Evolutionary conservation across 2,797 vertebrate genomes (phyloP), one percentile per base, ranked within the genome.

Genomic region (Pelodytes ibericus): DNA sequence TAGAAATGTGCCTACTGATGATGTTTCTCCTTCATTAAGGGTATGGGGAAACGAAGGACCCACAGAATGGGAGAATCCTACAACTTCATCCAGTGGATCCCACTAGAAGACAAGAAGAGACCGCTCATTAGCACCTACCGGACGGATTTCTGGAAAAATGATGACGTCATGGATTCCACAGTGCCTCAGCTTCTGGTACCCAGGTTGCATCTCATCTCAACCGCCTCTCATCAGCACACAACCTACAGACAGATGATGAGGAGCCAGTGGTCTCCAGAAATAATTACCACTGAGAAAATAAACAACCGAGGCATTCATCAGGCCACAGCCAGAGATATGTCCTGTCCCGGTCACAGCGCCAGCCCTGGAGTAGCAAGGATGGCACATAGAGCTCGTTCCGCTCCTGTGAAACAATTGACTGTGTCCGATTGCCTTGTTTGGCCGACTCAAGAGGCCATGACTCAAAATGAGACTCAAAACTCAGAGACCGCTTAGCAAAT

Each of bases 391-490:
- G 31, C 71, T 15, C 33, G 22, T 33, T 33, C 84, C 76, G 60
- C 84, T 81, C 67, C 83, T 71, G 29, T 64, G 80, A 39, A 80
- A 80, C 9, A 29, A 2, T 41, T 75, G 31, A 86, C 84, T 0
- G 87, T 89, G 44, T 86, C 80, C 0, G 88, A 87, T 59, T 90
- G 89, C 74, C 82, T 90, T 5, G 77, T 76, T 27, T 89, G 87
- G 88, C 74, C 72, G 3, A 67, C 13, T 4, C 70, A 41, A 31
- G 70, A 69, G 18, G 56, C 1, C 3, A 7, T 3, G 0, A 56
- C 39, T 41, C n/a, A 53, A 29, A 22, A 51, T 27, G 59, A 1
- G 36, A 1, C 10, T 15, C 58, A 63, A 16, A 64, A 26, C 8
- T 60, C 16, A 15, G 64, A 51, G 20, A 25, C 27, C 0, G 16